These are phyloP conservation scores for Plebejus melissa DNA, from an alignment of 2,888 invertebrate species.

Conservation along the genomic window DNA sequence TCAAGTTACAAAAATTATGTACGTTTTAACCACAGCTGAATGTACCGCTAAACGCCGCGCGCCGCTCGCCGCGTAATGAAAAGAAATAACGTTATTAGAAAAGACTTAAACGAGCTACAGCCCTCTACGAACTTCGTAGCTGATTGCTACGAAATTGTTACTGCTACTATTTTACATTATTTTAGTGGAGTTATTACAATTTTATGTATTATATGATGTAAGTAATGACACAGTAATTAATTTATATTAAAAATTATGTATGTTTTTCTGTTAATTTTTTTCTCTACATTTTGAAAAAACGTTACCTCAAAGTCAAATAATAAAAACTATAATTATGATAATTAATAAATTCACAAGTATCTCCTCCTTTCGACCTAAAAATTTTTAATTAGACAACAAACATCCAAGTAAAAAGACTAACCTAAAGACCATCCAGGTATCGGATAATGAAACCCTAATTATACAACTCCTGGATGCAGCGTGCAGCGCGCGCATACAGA, in stretches of 20 bases:
- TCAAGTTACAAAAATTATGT: too few species aligned
- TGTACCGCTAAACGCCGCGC: neutral
- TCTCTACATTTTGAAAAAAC: too few species aligned
- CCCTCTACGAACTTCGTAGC: conserved; percentile 51
- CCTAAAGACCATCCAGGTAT: neutral
- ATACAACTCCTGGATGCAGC: neutral
- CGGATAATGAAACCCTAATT: conserved; percentile 1
- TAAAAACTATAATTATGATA: too few species aligned
- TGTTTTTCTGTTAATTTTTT: too few species aligned
- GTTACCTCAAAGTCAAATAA: too few species aligned
- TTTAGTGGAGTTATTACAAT: neutral
- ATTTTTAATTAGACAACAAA: neutral
- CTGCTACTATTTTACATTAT: neutral
- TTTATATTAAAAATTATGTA: too few species aligned
- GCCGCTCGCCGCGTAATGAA: neutral
- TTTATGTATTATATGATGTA: neutral
- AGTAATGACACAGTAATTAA: too few species aligned
- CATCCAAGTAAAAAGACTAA: neutral
- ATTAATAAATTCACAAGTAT: too few species aligned
- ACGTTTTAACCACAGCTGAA: neutral
- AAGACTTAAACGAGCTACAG: conserved; percentile 58
- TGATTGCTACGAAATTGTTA: conserved; percentile 27
- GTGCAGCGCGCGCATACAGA: conserved; percentile 39
- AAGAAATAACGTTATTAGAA: conserved; percentile 18
- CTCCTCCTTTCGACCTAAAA: too few species aligned